phyloP scores from a whole-genome alignment of 1,140 invertebrate species.

The Heliothis virescens region DNA sequence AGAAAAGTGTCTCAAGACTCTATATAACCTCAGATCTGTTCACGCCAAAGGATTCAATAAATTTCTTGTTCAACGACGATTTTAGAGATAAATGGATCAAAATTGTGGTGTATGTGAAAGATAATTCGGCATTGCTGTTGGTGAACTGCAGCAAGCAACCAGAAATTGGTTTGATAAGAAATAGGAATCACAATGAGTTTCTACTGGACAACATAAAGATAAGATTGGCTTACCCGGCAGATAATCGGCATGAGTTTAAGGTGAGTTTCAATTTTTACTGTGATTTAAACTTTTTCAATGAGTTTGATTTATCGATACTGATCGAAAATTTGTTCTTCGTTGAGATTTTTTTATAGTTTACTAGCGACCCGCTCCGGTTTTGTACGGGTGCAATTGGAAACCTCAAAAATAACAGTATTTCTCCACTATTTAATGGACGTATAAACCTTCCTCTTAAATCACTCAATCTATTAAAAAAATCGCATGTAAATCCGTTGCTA shows the following conservation, averaged over 20 bases:
- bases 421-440: too few relatives aligned
- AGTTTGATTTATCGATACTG: too few relatives aligned
- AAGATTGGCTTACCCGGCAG: not conserved
- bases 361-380: not conserved
- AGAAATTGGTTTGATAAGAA: not conserved
- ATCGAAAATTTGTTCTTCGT: too few relatives aligned
- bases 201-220: not conserved
- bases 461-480: too few relatives aligned
- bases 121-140: slow-evolving; percentile 1
- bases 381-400: too few relatives aligned
- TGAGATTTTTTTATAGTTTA: not conserved
- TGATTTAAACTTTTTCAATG: too few relatives aligned
- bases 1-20: not conserved
- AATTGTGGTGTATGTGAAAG: slow-evolving; percentile 2
- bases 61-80: slow-evolving; percentile 4
- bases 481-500: too few relatives aligned
- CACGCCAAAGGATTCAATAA: not conserved
- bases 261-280: slow-evolving; percentile 6
- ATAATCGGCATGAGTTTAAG: not conserved
- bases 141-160: slow-evolving; percentile 13
- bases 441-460: too few relatives aligned
- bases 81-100: slow-evolving; percentile 37
- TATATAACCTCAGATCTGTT: not conserved
- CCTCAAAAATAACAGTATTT: too few relatives aligned
- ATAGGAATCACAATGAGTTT: not conserved